Conservation (phyloP, 2,888 invertebrate genomes). For the Nephrotoma appendiculata region DNA sequence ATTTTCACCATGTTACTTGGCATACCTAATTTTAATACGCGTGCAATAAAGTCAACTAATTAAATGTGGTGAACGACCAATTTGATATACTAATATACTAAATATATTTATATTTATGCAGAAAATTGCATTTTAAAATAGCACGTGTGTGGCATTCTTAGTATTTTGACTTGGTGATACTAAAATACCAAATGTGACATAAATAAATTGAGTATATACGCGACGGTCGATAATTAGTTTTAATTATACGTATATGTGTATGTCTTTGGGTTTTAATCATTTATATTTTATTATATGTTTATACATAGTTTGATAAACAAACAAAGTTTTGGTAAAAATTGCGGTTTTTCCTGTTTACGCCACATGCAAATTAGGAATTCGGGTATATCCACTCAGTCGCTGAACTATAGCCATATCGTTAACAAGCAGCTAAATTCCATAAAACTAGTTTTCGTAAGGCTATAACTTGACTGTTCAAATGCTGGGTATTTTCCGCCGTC, state of each 20-base stretch:
- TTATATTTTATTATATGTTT: background rate
- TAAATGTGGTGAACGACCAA: background rate
- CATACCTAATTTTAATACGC: background rate
- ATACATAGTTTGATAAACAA: background rate
- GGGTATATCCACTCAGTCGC: too few relatives aligned
- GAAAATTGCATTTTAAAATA: background rate
- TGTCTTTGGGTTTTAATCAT: background rate
- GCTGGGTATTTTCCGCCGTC: too few relatives aligned
- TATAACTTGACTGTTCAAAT: too few relatives aligned
- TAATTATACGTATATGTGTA: too few relatives aligned
- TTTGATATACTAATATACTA: too few relatives aligned
- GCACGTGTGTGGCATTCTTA: background rate
- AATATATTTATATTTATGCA: background rate
- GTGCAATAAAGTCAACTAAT: background rate
- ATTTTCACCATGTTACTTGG: background rate
- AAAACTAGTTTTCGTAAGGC: too few relatives aligned
- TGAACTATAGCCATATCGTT: too few relatives aligned
- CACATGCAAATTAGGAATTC: background rate
- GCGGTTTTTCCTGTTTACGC: background rate
- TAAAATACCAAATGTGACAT: background rate
- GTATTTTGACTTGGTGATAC: background rate
- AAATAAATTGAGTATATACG: background rate
- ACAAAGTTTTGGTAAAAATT: background rate
- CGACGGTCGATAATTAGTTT: background rate
- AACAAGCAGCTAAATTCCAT: too few relatives aligned